Base-by-base conservation (phyloP, 2,797 vertebrate species). In the Lepilemur ruficaudatus region DNA sequence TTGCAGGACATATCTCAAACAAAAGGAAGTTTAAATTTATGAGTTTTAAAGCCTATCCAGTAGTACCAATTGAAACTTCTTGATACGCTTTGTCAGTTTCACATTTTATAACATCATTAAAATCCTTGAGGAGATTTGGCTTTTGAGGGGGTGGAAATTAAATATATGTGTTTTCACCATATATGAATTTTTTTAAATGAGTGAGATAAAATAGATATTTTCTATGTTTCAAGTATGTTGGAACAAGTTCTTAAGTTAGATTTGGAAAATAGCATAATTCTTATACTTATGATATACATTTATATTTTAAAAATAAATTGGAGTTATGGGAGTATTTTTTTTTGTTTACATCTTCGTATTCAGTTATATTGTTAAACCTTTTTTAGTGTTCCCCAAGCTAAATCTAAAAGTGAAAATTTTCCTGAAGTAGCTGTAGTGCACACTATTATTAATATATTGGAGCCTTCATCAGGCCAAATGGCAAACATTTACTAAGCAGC, bases 331-430 rank as follows among this genome's bases (percentile, higher is more conserved):
- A 81, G 28, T n/a, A 30, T 38, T 72, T 94, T 93, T 38, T 82
- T 82, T 94, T 94, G 14, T 72, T 91, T 82, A 50, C 50, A 48
- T 93, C 32, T 96, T 76, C 72, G 50, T 88, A 48, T 89, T 91
- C 48, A 52, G 32, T 93, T 94, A 90, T 85, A 92, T 28, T 89
- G 41, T 88, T 94, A 79, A 96, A 78, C 13, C 7, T 79, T 61
- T 85, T 87, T 95, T 80, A 61, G 32, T 86, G 30, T 94, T 91
- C 57, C 15, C 20, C 28, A 88, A 72, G 73, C 48, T 78, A 92
- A 82, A 78, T 91, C n/a, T 96, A 85, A 93, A 96, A 81, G 59
- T 78, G 61, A 80, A 83, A 75, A 0, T 55, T 65, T 96, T 81
- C 41, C 22, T 83, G 22, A 97, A 89, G 18, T 95, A 94, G 4